Evolutionary conservation across 2,797 vertebrate species (phyloP).

Genomic region (Menidia menidia): DNA sequence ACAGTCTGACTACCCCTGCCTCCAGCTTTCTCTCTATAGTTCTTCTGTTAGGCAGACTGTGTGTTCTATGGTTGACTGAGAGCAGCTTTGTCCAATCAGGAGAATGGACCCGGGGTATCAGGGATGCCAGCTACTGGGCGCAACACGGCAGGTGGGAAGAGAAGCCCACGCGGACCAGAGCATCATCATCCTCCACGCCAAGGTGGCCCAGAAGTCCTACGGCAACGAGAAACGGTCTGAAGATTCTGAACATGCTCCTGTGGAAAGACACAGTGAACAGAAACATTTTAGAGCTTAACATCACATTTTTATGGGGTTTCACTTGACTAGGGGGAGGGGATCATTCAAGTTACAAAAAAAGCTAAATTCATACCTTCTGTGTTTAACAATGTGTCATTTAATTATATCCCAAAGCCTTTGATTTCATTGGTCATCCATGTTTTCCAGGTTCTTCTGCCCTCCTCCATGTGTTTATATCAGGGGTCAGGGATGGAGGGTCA

Average conservation of each 20-base stretch:
- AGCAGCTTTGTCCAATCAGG: slow-evolving; percentile 46
- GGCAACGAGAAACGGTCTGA: slow-evolving; percentile 94
- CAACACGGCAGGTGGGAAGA: slow-evolving; percentile 76
- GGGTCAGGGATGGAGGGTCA: slow-evolving; percentile 89
- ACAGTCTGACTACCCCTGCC: no score
- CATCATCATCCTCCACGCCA: slow-evolving; percentile 91
- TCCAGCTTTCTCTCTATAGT: neutral
- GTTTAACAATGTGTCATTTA: no score
- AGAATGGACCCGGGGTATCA: slow-evolving; percentile 62
- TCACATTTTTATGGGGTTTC: no score
- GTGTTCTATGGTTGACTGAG: neutral
- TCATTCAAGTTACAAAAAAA: no score
- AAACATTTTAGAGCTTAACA: neutral
- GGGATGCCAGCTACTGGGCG: slow-evolving; percentile 44
- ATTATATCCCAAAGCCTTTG: no score
- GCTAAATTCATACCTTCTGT: no score
- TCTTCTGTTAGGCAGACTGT: neutral
- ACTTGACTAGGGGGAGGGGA: no score
- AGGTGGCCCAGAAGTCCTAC: slow-evolving; percentile 96
- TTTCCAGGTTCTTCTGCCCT: slow-evolving; percentile 93
- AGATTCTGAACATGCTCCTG: slow-evolving; percentile 50
- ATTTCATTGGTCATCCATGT: no score
- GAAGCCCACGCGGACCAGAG: slow-evolving; percentile 86
- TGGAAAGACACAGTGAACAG: neutral
- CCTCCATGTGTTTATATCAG: slow-evolving; percentile 94